Base-by-base conservation (phyloP, 2,113 vertebrate species). In the Chroicocephalus ridibundus region DNA sequence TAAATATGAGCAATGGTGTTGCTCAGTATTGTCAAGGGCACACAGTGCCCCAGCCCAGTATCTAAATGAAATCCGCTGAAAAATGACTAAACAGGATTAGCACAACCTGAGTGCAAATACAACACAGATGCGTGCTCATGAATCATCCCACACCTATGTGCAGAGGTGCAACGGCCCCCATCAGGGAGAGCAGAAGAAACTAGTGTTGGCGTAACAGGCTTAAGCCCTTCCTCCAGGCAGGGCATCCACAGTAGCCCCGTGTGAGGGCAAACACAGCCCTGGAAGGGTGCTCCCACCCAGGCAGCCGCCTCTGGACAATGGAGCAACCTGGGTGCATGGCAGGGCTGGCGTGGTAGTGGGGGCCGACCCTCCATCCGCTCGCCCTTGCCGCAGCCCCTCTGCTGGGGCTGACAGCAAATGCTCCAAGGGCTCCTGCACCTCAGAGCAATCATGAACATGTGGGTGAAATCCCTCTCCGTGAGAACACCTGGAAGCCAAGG, bases 41-140 rank as follows among this genome's bases (percentile, higher is more conserved):
- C 2, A 2, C 69, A 57, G 83, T 76, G 60, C 77, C 65, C 78
- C 66, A 64, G 82, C 52, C 81, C 11, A 19, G 84, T 94, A 89
- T 93, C 96, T 89, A 95, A 95, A 93, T 94, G 90, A 94, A 97
- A 95, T 91, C 81, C 90, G 46, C 78, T 97, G 95, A 94, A 93
- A 97, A 97, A 96, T 94, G 72, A 91, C 84, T 94, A 68, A 91
- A 96, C 38, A 68, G 81, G 74, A 91, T 94, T 84, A 95, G 51
- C 84, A 76, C 6, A 57, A 83, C 85, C 85, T 36, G 85, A 82
- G 90, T 36, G 85, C 90, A 85, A 86, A 72, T 60, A 54, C 65
- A 87, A 19, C 65, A 85, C 44, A 38, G 55, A 61, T 16, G 4
- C 52, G 44, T 1, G 52, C 82, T 82, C 85, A 82, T 93, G 96